Evolutionary conservation across 2,888 invertebrate genomes (phyloP).

Genomic region (Tiliacea citrago): DNA sequence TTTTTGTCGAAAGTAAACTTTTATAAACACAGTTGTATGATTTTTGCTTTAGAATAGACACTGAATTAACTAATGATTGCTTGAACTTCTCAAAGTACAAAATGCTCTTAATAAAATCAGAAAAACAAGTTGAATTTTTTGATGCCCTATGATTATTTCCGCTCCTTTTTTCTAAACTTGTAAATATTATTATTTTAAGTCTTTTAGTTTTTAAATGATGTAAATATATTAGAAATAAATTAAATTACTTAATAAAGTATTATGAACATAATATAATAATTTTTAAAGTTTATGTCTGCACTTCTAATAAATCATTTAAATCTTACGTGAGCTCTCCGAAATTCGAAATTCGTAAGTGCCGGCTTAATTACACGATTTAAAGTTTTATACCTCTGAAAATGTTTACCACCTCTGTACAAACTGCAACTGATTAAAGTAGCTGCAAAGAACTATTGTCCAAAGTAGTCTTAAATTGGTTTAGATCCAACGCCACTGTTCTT

Average conservation of each 20-base stretch:
- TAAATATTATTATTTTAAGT: too few species aligned
- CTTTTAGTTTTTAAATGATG: too few species aligned
- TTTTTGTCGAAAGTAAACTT: neutral
- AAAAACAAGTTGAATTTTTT: neutral
- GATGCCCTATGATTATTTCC: too few species aligned
- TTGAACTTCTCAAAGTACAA: neutral
- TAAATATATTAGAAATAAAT: too few species aligned
- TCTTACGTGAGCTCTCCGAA: constrained; percentile 17
- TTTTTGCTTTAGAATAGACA: neutral
- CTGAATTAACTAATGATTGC: too few species aligned
- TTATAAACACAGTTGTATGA: neutral
- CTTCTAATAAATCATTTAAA: constrained; percentile 19
- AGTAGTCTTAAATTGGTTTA: constrained; percentile 32
- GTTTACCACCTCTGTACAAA: constrained; percentile 31
- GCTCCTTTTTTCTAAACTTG: too few species aligned
- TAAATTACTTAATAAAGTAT: too few species aligned
- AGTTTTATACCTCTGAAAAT: constrained; percentile 42
- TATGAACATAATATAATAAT: neutral
- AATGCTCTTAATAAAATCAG: neutral
- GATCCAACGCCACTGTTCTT: constrained; percentile 6
- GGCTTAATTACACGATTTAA: constrained; percentile 40
- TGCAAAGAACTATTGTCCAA: constrained; percentile 22
- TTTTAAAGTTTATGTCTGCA: neutral
- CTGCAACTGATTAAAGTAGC: constrained; percentile 40
- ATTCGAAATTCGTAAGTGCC: constrained; percentile 11